These are phyloP conservation scores for Cassiopea xamachana DNA, from an alignment of 30 jellyfish, hydroid and myxozoan species.

Conservation along the genomic window DNA sequence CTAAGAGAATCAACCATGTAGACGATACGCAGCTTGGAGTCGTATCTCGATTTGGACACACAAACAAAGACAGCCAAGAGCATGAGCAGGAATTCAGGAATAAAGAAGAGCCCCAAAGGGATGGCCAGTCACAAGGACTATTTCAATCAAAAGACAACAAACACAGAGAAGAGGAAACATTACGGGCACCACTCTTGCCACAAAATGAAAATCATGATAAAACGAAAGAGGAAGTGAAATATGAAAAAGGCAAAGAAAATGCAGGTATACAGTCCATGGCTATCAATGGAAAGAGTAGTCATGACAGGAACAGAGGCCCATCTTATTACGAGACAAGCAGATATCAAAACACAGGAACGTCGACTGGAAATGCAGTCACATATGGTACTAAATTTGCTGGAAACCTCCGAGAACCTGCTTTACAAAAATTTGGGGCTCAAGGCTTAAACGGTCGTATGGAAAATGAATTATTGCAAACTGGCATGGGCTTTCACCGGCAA, in stretches of 20 bases:
- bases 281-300: background rate
- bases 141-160: background rate
- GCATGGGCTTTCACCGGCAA: background rate
- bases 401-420: background rate
- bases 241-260: background rate
- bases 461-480: background rate
- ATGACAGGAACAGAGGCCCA: background rate
- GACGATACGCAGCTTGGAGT: background rate
- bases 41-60: conserved; percentile 5
- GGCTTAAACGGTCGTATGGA: background rate
- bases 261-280: background rate
- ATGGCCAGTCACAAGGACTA: conserved; percentile 2
- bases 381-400: background rate
- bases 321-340: background rate
- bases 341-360: background rate
- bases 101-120: conserved; percentile 15
- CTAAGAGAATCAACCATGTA: background rate
- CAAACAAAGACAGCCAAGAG: background rate
- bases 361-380: background rate
- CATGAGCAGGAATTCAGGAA: background rate
- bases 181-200: background rate
- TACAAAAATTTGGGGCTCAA: background rate
- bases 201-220: background rate
- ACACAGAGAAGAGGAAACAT: background rate
- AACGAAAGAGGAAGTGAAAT: background rate